Percentiles rank a stretch among this genome's conserved stretches.
Conservation (phyloP, 1,140 invertebrate species). For the Pygmarrhopalites habei region DNA sequence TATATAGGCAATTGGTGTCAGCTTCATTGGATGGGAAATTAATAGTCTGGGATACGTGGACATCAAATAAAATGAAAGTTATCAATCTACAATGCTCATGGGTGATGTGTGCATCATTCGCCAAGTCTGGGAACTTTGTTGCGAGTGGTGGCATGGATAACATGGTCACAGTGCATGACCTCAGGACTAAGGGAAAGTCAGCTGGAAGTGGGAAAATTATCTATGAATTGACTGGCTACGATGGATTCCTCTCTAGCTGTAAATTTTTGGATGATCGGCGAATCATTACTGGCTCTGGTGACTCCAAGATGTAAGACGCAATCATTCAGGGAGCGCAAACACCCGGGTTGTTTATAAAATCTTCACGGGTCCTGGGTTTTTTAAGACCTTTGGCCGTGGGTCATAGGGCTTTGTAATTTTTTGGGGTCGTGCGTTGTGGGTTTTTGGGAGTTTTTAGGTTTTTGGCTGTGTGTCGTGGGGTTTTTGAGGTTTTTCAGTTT, state of each 20-base stretch:
- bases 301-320: slow-evolving; percentile 82
- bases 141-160: slow-evolving; percentile 92
- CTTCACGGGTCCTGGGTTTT: no score
- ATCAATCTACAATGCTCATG: slow-evolving; percentile 81
- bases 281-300: slow-evolving; percentile 82
- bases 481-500: no score
- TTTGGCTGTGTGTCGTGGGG: no score
- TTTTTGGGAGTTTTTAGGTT: no score
- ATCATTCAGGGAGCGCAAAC: no score
- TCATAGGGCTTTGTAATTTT: no score
- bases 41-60: slow-evolving; percentile 91
- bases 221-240: slow-evolving; percentile 75
- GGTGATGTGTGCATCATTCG: slow-evolving; percentile 86
- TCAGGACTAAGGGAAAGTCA: slow-evolving; percentile 79
- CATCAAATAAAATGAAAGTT: slow-evolving; percentile 83
- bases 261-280: slow-evolving; percentile 74
- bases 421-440: no score
- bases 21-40: slow-evolving; percentile 86
- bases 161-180: slow-evolving; percentile 84
- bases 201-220: slow-evolving; percentile 78
- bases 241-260: slow-evolving; percentile 83
- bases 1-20: slow-evolving; percentile 66
- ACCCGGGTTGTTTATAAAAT: no score
- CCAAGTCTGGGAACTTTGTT: slow-evolving; percentile 73
- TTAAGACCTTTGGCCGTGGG: no score